phyloP scores from a whole-genome alignment of 2,888 invertebrate species.

The Pterostichus madidus region DNA sequence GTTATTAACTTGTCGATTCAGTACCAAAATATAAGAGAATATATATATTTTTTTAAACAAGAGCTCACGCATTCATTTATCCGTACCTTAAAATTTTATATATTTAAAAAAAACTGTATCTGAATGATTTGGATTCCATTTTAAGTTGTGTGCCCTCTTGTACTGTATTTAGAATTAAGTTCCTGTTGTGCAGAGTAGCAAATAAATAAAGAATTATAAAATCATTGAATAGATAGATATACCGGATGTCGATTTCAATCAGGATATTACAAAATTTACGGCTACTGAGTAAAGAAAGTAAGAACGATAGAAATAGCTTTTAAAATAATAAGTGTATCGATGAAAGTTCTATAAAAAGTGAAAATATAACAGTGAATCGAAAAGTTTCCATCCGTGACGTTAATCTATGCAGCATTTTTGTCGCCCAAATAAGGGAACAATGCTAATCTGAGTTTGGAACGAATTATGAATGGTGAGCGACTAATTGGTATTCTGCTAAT shows the following conservation, averaged over 20 bases:
- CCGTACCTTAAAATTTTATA: no score
- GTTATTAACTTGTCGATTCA: no score
- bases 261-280: constrained; percentile 24
- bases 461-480: constrained; percentile 10
- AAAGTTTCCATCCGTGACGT: neutral
- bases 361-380: neutral
- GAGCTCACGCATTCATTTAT: no score
- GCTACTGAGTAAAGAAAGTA: constrained; percentile 18
- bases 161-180: no score
- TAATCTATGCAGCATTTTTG: constrained; percentile 4
- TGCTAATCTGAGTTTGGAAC: neutral
- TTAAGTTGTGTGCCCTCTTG: no score
- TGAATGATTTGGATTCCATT: no score
- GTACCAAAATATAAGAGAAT: no score
- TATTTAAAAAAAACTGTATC: no score
- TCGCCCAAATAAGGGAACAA: neutral
- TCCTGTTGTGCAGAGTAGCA: no score
- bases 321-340: neutral
- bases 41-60: no score
- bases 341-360: constrained; percentile 23
- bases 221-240: no score
- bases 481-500: constrained; percentile 3
- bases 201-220: no score
- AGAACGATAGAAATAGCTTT: neutral
- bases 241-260: neutral